Conservation (phyloP, 2,888 invertebrate genomes). For the Drosophila colorata region DNA sequence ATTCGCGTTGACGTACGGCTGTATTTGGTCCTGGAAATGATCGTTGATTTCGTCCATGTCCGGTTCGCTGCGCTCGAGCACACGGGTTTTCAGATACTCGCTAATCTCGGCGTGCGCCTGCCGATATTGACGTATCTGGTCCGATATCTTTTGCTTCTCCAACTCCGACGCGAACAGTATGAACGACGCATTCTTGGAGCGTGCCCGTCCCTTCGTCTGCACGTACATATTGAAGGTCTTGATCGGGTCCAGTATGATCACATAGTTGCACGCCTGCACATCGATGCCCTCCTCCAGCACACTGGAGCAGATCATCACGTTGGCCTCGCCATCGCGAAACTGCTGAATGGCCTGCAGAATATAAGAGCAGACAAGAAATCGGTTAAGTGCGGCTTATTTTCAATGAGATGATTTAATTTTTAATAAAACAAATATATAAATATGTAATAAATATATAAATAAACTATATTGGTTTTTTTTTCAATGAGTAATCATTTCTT, state of each 20-base stretch:
- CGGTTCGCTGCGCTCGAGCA: constrained; percentile 87
- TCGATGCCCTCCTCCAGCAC: constrained; percentile 97
- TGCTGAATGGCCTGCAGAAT: constrained; percentile 84
- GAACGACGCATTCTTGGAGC: constrained; percentile 88
- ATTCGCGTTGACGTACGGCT: constrained; percentile 66
- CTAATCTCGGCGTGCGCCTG: constrained; percentile 87
- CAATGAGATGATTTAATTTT: too few species aligned
- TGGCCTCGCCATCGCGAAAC: constrained; percentile 87
- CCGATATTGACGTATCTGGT: constrained; percentile 86
- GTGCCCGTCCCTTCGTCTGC: constrained; percentile 95
- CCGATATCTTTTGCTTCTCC: constrained; percentile 74
- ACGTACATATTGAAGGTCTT: constrained; percentile 92
- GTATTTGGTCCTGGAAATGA: constrained; percentile 86
- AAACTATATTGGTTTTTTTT: too few species aligned
- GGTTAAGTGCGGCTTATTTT: too few species aligned
- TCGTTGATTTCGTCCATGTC: constrained; percentile 86
- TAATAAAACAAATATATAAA: too few species aligned
- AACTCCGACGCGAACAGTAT: constrained; percentile 86
- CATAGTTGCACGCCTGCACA: constrained; percentile 92
- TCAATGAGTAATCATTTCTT: too few species aligned
- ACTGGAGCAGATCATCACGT: constrained; percentile 90
- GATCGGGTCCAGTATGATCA: constrained; percentile 91
- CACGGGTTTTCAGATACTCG: constrained; percentile 87
- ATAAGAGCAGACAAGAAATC: not conserved
- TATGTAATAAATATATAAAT: too few species aligned